Base-by-base conservation (phyloP, 2,888 invertebrate species). In the Alcis repandata region DNA sequence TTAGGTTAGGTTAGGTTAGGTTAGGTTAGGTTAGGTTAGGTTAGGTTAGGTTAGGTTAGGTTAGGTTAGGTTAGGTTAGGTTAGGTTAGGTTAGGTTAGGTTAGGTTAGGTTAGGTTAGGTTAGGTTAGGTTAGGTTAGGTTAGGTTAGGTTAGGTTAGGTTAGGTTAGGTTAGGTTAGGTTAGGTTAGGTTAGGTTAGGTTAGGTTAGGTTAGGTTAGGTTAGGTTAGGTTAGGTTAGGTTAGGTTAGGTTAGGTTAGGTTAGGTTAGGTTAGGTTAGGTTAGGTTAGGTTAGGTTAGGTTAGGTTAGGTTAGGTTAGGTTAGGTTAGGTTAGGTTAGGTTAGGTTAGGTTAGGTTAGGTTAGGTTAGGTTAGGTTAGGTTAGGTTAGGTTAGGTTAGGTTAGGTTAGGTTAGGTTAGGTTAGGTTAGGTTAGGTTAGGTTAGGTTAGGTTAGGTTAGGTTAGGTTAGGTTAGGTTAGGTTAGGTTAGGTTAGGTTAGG, bases 301-400 rank as follows among this genome's bases (percentile, higher is more conserved):
- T 45, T 45, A 45, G 43, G 43, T 45, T 45, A 45, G 43, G 43
- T 45, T 45, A 45, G 43, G 43, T 45, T 45, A 45, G 43, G 43
- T 45, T 45, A 45, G 59, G 62, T 60, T 60, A 60, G 59, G 59
- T 60, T 60, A 60, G 59, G 59, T 60, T 60, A 60, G 59, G 59
- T 60, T 60, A 52, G 59, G 59, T 60, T 60, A 60, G 59, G 59
- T 59, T 59, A 59, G 59, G 59, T 59, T 59, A 59, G 59, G 61
- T 59, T 59, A 51, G 59, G 59, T 59, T 59, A 59, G 59, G 58
- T 54, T 54, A 54, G 54, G 54, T 54, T 54, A 54, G 54, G 54
- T 58, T 58, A 58, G 58, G 58, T 58, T 58, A 58, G 58, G 58
- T 58, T 58, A 48, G 58, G 58, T 54, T 54, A 41, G 54, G 54